phyloP scores from a whole-genome alignment of 2,888 invertebrate genomes.

The Scaptomyza flava region DNA sequence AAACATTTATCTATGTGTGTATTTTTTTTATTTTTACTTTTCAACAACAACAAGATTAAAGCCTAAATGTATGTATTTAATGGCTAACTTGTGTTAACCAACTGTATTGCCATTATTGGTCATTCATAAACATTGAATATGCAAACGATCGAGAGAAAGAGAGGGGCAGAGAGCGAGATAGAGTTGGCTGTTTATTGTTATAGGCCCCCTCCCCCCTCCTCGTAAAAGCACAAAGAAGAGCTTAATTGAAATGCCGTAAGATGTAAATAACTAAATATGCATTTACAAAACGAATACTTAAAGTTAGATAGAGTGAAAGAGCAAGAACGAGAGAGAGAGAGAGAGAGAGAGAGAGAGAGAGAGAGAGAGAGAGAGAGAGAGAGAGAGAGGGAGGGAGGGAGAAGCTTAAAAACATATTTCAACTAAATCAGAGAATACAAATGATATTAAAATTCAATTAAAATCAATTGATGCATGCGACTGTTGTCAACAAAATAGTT shows the following conservation, averaged over 20 bases:
- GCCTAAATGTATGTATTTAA: not conserved
- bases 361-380: not conserved
- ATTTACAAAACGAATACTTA: not conserved
- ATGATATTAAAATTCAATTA: slow-evolving; percentile 64
- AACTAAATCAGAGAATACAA: slow-evolving; percentile 33
- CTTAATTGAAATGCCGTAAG: slow-evolving; percentile 71
- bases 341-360: not conserved
- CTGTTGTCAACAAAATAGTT: slow-evolving; percentile 1
- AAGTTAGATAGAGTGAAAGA: not conserved
- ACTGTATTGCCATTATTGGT: slow-evolving; percentile 7
- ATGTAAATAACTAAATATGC: slow-evolving; percentile 34
- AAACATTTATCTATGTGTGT: not conserved
- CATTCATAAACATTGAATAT: not conserved
- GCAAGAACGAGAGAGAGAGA: not conserved
- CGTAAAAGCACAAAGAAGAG: slow-evolving; percentile 55
- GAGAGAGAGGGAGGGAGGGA: not conserved
- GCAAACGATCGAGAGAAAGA: not conserved
- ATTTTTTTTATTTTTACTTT: not conserved
- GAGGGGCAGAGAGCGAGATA: not conserved
- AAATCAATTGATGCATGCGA: slow-evolving; percentile 57
- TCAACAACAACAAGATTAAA: slow-evolving; percentile 6
- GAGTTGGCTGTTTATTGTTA: slow-evolving; percentile 34
- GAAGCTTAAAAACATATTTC: slow-evolving; percentile 23
- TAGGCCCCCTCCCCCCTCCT: not conserved
- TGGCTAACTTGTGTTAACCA: slow-evolving; percentile 13